Evolutionary conservation across 2,888 invertebrate genomes (phyloP), one percentile per base, ranked within the genome.

Genomic region (Caradrina clavipalpis): DNA sequence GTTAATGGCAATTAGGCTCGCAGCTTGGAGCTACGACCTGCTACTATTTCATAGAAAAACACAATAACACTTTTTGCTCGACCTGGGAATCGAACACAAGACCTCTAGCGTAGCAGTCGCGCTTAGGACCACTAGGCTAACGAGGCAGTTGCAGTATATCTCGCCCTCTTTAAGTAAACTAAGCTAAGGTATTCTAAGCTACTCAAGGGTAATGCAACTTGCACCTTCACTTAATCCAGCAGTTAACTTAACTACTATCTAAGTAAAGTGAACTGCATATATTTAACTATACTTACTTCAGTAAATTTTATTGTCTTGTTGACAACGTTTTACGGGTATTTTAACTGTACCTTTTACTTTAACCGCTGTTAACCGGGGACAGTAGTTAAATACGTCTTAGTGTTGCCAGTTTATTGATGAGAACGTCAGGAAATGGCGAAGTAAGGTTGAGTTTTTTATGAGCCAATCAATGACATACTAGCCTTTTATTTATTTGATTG

Each of bases 181-280:
- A 15, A n/a, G n/a, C n/a, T n/a, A n/a, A n/a, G n/a, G n/a, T n/a
- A 17, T 56, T 77, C 63, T 74, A 53, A 71, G 63, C 56, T 64
- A 73, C 73, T 62, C 59, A 66, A 64, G 15, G 13, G 42, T 17
- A 72, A 65, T 72, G 61, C 58, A 76, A 8, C 35, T 61, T 64
- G 50, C 50, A 64, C 11, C 58, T 70, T 22, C 47, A 56, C 39
- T 60, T 67, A 76, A 73, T 78, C 63, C 64, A 1, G 22, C 31
- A n/a, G 26, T 63, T 57, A 61, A 60, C 57, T 73, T 61, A 78
- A 76, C 63, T 64, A 49, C 72, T 22, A 35, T 39, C 49, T 80
- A 65, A 81, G 62, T 71, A 69, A 71, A 82, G 75, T 80, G 67
- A 56, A 82, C 64, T 69, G 75, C 63, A 83, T 80, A 77, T 78